These are phyloP conservation scores for Poecilobothrus nobilitatus DNA, from an alignment of 2,888 invertebrate species.

Conservation along the genomic window DNA sequence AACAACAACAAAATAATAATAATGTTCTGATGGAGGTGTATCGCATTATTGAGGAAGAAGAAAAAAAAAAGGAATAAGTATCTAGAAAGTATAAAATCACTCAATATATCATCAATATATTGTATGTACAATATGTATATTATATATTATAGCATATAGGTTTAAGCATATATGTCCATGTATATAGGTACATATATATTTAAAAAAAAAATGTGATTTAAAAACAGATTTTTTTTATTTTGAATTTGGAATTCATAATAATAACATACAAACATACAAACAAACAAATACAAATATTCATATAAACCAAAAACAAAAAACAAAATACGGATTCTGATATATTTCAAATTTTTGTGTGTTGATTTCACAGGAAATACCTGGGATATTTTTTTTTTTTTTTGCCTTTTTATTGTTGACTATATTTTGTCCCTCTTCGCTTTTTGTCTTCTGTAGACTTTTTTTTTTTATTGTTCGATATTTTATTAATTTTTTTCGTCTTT, in stretches of 20 bases:
- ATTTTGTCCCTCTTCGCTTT: neutral
- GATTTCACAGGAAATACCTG: constrained; percentile 2
- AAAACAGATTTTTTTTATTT: no score
- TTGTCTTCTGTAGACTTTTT: neutral
- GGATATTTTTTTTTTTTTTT: neutral
- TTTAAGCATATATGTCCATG: no score
- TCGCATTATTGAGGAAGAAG: neutral
- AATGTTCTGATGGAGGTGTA: neutral
- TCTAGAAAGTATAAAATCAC: no score
- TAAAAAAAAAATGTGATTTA: no score
- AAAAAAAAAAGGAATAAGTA: neutral
- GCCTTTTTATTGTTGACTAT: neutral
- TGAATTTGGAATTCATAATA: neutral
- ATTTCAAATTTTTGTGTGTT: neutral
- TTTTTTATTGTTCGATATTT: neutral
- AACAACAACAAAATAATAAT: no score
- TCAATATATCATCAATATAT: neutral
- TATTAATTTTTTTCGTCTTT: no score
- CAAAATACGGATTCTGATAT: neutral
- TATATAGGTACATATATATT: no score
- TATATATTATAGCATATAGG: neutral
- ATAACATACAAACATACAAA: neutral
- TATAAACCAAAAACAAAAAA: neutral
- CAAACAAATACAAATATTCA: neutral
- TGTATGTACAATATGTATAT: no score